Conservation (phyloP, 2,797 vertebrate genomes). For the Zalophus californianus region DNA sequence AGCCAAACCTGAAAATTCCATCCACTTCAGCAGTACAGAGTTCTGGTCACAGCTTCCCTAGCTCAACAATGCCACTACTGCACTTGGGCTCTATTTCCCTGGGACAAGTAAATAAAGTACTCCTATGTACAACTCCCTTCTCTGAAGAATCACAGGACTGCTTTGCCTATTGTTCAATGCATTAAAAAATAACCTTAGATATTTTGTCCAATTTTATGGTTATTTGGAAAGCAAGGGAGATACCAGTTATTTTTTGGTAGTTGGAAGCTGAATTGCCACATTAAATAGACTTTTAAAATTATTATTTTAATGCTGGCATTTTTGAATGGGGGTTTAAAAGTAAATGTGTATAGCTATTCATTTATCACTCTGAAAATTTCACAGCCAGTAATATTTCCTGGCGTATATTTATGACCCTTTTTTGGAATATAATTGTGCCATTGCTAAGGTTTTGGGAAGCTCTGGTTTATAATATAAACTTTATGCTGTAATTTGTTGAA, state of each 20-base stretch:
- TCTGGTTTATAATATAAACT: not conserved
- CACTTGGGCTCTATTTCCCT: not conserved
- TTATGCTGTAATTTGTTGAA: not conserved
- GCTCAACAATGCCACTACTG: not conserved
- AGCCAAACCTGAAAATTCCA: not conserved
- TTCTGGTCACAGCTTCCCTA: not conserved
- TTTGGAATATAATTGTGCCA: not conserved
- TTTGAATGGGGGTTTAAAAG: constrained; percentile 16
- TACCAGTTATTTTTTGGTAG: not conserved
- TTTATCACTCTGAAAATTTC: constrained; percentile 49
- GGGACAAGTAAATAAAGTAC: not conserved
- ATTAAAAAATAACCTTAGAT: not conserved
- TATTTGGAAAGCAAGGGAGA: not conserved
- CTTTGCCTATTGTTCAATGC: not conserved
- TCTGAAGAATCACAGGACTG: not conserved
- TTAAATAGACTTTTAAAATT: constrained; percentile 32
- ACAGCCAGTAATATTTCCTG: constrained; percentile 2
- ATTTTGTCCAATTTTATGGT: not conserved
- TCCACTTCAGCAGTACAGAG: not conserved
- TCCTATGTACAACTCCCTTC: not conserved
- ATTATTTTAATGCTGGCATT: constrained; percentile 39
- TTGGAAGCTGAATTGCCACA: not conserved
- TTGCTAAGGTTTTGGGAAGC: constrained; percentile 13
- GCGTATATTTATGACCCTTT: constrained; percentile 42
- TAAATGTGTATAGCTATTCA: constrained; percentile 15